Evolutionary conservation across 2,888 invertebrate genomes (phyloP), one percentile per base, ranked within the genome.

Genomic region (Lamproptera curius): DNA sequence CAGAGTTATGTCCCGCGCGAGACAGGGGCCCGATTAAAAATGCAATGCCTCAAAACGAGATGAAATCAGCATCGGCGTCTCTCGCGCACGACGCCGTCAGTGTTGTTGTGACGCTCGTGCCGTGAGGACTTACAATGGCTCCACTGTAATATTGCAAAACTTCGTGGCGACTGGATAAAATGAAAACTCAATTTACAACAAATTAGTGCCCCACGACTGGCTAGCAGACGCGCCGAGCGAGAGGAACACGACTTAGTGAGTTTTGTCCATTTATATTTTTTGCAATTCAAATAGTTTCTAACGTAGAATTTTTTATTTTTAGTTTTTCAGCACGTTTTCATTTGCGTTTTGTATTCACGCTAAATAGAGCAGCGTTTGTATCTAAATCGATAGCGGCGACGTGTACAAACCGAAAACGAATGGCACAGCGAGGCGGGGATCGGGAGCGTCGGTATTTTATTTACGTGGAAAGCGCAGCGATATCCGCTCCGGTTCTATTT

Each of bases 1-100:
- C 76, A 77, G 82, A 83, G 83, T 86, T 85, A 87, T 85, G 82
- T 82, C 81, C 84, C 86, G 77, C 83, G 74, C 78, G 86, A 85
- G 86, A 83, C 86, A 76, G 79, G 71, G 70, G 72, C 67, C 67
- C 67, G 75, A 79, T 87, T 85, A 87, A 87, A 87, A 84, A 87
- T 87, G 83, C 82, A 87, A 66, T 69, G 75, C 73, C 82, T 80
- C 74, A 78, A 78, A 84, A 81, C 84, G 81, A 84, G 75, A 67
- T 73, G 71, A 69, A 76, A 73, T 80, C 75, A 74, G 73, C 72
- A 74, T 59, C 58, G 74, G 63, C 78, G 84, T 73, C 85, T 82
- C 83, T 80, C 72, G 85, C 86, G 86, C 85, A 83, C 70, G 57
- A 62, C 57, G 57, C 63, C 59, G 67, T 67, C 83, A 81, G 81